These are phyloP conservation scores for Thereva unica DNA, from an alignment of 2,888 invertebrate species.

Conservation along the genomic window DNA sequence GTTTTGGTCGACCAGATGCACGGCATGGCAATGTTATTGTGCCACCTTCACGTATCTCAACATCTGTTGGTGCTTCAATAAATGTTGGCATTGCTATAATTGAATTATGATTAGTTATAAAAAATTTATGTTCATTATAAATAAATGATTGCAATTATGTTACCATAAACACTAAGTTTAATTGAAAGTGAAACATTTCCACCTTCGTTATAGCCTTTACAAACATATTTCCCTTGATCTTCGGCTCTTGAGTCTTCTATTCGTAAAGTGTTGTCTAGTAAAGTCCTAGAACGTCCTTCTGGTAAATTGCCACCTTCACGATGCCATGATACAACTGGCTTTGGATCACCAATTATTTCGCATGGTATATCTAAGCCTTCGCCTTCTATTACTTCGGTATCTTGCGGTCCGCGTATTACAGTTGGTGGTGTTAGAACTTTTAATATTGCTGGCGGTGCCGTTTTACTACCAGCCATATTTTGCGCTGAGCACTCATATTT, in stretches of 20 bases:
- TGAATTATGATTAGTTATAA: background rate
- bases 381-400: constrained; percentile 48
- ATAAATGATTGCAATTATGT: background rate
- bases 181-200: constrained; percentile 47
- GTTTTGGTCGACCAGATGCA: constrained; percentile 46
- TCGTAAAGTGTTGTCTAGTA: constrained; percentile 48
- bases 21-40: constrained; percentile 47
- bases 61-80: constrained; percentile 47
- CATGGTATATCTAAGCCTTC: constrained; percentile 48
- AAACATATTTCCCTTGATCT: constrained; percentile 47
- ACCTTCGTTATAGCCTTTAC: constrained; percentile 48
- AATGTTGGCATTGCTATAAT: constrained; percentile 47
- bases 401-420: constrained; percentile 46
- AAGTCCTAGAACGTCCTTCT: constrained; percentile 46
- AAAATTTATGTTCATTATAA: background rate
- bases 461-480: constrained; percentile 48
- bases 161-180: constrained; percentile 47
- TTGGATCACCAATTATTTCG: constrained; percentile 44
- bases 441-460: constrained; percentile 45
- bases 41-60: constrained; percentile 45
- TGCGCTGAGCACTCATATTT: constrained; percentile 49
- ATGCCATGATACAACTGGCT: constrained; percentile 46
- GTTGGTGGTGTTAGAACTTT: constrained; percentile 48
- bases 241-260: constrained; percentile 48
- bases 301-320: constrained; percentile 46